Percentiles rank a stretch among this genome's conserved stretches.
Conservation (phyloP, 2,797 vertebrate genomes). For the Ctenosaura bakeri region DNA sequence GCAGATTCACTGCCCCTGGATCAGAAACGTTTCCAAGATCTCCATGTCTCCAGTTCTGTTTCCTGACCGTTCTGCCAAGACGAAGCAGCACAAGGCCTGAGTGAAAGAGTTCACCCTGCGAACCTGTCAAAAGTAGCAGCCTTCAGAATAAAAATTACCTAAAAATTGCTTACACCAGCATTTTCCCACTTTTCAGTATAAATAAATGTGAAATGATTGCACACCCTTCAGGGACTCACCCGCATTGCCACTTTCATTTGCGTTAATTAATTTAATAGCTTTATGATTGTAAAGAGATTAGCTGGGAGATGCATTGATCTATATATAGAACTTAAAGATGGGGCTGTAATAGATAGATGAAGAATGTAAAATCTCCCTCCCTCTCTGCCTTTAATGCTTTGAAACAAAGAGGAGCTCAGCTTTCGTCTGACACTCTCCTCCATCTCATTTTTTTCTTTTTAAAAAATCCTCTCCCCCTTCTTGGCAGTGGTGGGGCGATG, state of each 20-base stretch:
- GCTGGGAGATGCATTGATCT: slow-evolving; percentile 61
- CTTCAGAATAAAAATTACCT: background rate
- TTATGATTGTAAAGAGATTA: slow-evolving; percentile 74
- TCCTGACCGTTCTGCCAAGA: background rate
- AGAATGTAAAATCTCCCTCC: background rate
- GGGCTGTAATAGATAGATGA: slow-evolving; percentile 64
- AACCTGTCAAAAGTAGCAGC: background rate
- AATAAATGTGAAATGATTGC: slow-evolving; percentile 38
- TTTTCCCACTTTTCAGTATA: background rate
- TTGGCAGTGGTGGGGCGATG: background rate
- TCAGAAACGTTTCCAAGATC: background rate
- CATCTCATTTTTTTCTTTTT: slow-evolving; percentile 12
- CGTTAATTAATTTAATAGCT: slow-evolving; percentile 78
- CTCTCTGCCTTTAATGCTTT: slow-evolving; percentile 24
- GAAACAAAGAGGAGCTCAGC: slow-evolving; percentile 26
- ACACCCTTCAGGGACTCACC: slow-evolving; percentile 52
- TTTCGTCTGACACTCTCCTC: slow-evolving; percentile 1
- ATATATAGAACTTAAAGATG: slow-evolving; percentile 61
- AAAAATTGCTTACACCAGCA: slow-evolving; percentile 5
- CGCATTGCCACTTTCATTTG: slow-evolving; percentile 55
- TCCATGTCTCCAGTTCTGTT: background rate
- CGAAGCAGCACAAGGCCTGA: background rate
- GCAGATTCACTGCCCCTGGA: background rate
- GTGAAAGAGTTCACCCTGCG: fast-evolving
- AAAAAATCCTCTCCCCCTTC: background rate